Evolutionary conservation across 2,113 vertebrate genomes (phyloP).

Genomic region (Origma solitaria): DNA sequence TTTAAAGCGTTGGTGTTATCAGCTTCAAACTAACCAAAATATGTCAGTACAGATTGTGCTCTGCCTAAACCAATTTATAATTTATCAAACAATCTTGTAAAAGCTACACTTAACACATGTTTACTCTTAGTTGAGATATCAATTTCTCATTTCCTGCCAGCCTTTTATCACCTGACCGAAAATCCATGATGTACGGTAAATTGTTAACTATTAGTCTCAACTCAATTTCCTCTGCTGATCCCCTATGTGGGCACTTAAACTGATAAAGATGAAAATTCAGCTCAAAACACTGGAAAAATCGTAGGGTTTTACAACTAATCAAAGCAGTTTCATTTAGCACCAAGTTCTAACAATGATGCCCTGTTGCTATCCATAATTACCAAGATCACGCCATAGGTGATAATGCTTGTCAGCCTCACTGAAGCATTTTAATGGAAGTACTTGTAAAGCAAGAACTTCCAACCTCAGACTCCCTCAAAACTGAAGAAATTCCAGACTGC

Average conservation of each 20-base stretch:
- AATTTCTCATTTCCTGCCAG: conserved; percentile 60
- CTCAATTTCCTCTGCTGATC: conserved; percentile 54
- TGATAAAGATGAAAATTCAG: conserved; percentile 30
- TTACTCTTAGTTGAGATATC: conserved; percentile 35
- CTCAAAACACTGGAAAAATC: conserved; percentile 11
- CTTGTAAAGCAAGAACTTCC: neutral
- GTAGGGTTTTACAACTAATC: conserved; percentile 14
- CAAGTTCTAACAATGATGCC: conserved; percentile 4
- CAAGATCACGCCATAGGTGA: neutral
- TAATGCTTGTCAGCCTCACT: neutral
- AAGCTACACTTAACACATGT: conserved; percentile 34
- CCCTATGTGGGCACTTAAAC: neutral
- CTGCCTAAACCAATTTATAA: conserved; percentile 46
- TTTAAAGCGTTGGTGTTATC: neutral
- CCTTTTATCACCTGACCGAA: conserved; percentile 58
- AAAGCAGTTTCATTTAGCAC: conserved; percentile 5
- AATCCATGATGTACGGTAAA: conserved; percentile 50
- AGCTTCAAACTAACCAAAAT: neutral
- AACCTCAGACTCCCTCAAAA: neutral
- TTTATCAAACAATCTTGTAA: conserved; percentile 55
- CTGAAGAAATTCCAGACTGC: neutral
- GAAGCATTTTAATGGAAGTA: neutral
- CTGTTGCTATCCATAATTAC: conserved; percentile 10
- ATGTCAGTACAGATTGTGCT: neutral
- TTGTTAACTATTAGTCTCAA: conserved; percentile 54